These are phyloP conservation scores for Melipona bicolor DNA, from an alignment of 2,888 invertebrate genomes.

Conservation along the genomic window DNA sequence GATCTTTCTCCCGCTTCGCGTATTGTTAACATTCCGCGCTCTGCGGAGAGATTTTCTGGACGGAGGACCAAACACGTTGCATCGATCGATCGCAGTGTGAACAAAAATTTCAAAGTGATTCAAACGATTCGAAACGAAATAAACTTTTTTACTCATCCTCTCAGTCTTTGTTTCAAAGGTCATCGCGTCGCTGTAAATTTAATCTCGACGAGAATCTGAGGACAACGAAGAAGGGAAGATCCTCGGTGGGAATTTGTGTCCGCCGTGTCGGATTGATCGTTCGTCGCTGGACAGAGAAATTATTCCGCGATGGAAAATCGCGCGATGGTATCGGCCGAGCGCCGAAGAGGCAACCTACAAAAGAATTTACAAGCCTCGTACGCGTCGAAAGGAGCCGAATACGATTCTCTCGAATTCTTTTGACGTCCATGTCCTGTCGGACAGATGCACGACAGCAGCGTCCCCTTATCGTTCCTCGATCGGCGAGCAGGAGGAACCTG, in stretches of 20 bases:
- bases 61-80: too few relatives aligned
- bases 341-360: slow-evolving; percentile 1
- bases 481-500: neutral
- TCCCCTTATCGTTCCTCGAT: neutral
- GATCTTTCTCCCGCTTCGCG: neutral
- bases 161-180: neutral
- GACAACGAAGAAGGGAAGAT: neutral
- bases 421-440: neutral
- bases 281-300: slow-evolving; percentile 4
- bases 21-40: neutral
- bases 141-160: neutral
- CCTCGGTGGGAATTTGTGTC: neutral
- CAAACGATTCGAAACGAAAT: neutral
- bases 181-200: neutral
- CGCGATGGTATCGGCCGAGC: slow-evolving; percentile 26
- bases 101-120: neutral
- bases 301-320: slow-evolving; percentile 43
- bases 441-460: neutral
- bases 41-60: neutral
- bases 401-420: slow-evolving; percentile 19
- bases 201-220: neutral
- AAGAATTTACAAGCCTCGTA: slow-evolving; percentile 22
- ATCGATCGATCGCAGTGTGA: neutral
- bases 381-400: slow-evolving; percentile 19
- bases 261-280: slow-evolving; percentile 1